Percentiles rank a stretch among this genome's conserved stretches.
Conservation (phyloP, 92 coral and sea anemone species). For the Bergia sp. region DNA sequence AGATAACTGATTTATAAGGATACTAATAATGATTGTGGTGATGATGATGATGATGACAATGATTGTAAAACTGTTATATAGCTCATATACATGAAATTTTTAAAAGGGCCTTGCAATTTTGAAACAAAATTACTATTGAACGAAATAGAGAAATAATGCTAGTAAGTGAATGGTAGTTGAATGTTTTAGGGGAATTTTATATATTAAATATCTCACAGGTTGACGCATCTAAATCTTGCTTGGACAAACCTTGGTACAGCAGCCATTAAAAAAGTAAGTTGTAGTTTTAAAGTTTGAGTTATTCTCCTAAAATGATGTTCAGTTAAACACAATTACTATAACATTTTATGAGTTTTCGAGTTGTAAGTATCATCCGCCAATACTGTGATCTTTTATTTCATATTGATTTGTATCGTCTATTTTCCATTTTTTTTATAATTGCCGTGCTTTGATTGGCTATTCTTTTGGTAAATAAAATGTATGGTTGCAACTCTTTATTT, state of each 20-base stretch:
- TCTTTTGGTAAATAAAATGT: not conserved
- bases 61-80: too few species aligned
- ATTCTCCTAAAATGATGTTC: not conserved
- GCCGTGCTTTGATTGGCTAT: not conserved
- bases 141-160: not conserved
- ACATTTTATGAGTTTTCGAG: not conserved
- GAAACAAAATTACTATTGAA: too few species aligned
- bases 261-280: conserved; percentile 72
- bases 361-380: not conserved
- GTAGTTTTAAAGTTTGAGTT: not conserved
- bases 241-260: conserved; percentile 86
- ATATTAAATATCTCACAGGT: conserved; percentile 47
- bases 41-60: too few species aligned
- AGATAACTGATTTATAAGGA: too few species aligned
- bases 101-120: too few species aligned
- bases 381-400: too few species aligned
- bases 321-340: not conserved
- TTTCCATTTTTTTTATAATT: not conserved
- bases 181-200: not conserved
- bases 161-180: not conserved
- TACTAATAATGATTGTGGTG: too few species aligned
- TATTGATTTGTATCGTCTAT: too few species aligned
- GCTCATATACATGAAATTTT: too few species aligned
- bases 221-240: conserved; percentile 83
- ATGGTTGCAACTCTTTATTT: not conserved